These are phyloP conservation scores for Anorthoa munda DNA, from an alignment of 2,888 invertebrate species.

Conservation along the genomic window DNA sequence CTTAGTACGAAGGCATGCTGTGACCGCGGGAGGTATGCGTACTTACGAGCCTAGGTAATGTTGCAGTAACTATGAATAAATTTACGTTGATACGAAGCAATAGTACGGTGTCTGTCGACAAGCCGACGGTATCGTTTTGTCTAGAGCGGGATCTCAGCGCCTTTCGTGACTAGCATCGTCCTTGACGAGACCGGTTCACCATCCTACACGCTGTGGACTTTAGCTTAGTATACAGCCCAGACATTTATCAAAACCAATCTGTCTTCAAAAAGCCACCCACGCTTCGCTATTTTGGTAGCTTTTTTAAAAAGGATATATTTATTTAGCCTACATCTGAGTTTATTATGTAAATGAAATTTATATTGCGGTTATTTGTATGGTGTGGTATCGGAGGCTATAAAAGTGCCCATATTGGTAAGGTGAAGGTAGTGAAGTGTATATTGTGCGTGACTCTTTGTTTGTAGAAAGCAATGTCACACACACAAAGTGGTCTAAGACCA, in stretches of 20 bases:
- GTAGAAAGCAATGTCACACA: neutral
- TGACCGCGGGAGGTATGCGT: slow-evolving; percentile 1
- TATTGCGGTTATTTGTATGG: slow-evolving; percentile 13
- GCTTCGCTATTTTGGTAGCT: slow-evolving; percentile 24
- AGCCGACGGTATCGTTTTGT: slow-evolving; percentile 41
- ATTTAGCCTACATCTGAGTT: slow-evolving; percentile 13
- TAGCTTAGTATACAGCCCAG: slow-evolving; percentile 51
- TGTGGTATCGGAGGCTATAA: slow-evolving; percentile 7
- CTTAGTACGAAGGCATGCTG: slow-evolving; percentile 2
- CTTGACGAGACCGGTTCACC: slow-evolving; percentile 68
- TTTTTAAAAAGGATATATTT: slow-evolving; percentile 22
- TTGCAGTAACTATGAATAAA: slow-evolving; percentile 27
- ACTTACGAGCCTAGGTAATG: slow-evolving; percentile 1
- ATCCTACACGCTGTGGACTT: slow-evolving; percentile 52
- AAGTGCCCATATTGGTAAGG: neutral
- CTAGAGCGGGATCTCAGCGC: slow-evolving; percentile 46
- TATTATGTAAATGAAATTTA: slow-evolving; percentile 37
- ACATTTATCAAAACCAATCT: slow-evolving; percentile 37
- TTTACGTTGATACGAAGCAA: slow-evolving; percentile 9
- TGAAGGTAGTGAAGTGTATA: neutral
- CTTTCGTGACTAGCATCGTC: slow-evolving; percentile 65
- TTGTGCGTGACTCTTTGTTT: neutral
- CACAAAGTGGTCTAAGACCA: neutral
- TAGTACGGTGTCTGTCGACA: slow-evolving; percentile 14
- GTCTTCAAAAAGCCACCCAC: slow-evolving; percentile 50